Evolutionary conservation across 2,888 invertebrate species (phyloP).

Genomic region (Leucoptera coffeella): DNA sequence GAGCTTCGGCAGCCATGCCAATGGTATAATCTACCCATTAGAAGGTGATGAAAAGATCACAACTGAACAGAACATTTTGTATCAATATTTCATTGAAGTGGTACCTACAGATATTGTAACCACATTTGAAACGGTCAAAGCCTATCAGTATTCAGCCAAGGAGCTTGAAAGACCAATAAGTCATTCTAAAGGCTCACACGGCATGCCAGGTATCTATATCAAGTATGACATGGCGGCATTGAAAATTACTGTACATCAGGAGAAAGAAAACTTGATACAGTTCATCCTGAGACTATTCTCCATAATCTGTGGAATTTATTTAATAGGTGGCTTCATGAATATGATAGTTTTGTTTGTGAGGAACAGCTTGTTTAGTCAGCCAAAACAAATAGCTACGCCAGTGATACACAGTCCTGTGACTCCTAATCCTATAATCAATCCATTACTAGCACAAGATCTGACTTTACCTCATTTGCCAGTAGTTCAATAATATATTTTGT

Average conservation of each 20-base stretch:
- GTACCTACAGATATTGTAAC: constrained; percentile 93
- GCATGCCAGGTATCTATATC: constrained; percentile 90
- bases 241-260: constrained; percentile 75
- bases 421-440: constrained; percentile 13
- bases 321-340: constrained; percentile 63
- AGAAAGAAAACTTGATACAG: constrained; percentile 69
- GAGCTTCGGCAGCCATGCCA: constrained; percentile 86
- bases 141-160: constrained; percentile 93
- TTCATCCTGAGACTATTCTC: constrained; percentile 86
- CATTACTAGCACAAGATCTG: constrained; percentile 22
- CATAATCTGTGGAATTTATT: constrained; percentile 87
- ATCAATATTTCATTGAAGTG: constrained; percentile 92
- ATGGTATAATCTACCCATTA: constrained; percentile 87
- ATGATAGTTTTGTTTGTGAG: constrained; percentile 16
- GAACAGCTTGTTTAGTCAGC: neutral
- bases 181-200: constrained; percentile 71
- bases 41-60: constrained; percentile 91
- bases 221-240: constrained; percentile 92
- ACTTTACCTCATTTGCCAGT: too few species aligned
- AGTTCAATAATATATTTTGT: too few species aligned
- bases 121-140: constrained; percentile 63
- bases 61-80: constrained; percentile 63
- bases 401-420: constrained; percentile 10
- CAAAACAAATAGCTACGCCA: constrained; percentile 4
- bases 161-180: constrained; percentile 77